Conservation (phyloP, 2,888 invertebrate species). For the Teleogryllus oceanicus region DNA sequence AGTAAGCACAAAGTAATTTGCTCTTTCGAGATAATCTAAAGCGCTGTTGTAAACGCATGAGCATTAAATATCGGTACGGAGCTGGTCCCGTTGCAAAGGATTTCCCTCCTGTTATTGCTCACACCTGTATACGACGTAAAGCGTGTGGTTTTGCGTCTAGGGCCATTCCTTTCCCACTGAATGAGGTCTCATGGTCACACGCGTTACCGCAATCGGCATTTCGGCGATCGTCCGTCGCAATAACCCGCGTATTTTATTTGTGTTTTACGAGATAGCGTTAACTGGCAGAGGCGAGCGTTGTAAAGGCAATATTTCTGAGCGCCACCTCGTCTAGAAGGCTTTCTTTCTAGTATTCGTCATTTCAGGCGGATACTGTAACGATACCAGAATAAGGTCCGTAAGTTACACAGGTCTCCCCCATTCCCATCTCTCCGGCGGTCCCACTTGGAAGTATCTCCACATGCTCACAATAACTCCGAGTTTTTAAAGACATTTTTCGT, state of each 20-base stretch:
- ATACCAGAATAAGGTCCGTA: not conserved
- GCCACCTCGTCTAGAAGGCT: not conserved
- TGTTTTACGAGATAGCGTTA: not conserved
- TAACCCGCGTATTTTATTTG: not conserved
- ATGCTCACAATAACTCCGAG: no score
- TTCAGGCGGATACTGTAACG: not conserved
- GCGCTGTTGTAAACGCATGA: not conserved
- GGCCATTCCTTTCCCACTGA: constrained; percentile 3
- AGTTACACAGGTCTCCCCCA: no score
- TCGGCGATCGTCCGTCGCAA: not conserved
- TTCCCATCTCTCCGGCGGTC: no score
- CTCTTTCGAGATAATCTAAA: not conserved
- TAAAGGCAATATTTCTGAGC: not conserved
- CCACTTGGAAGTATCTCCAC: no score
- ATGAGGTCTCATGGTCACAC: not conserved
- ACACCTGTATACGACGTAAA: not conserved
- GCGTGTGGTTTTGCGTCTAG: constrained; percentile 18
- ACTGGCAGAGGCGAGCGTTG: not conserved
- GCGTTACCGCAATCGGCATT: not conserved
- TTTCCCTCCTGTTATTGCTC: not conserved
- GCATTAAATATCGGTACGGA: not conserved
- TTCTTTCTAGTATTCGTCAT: not conserved
- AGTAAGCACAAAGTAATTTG: not conserved
- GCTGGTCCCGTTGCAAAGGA: not conserved
- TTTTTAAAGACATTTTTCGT: no score